These are phyloP conservation scores for Delichon dasypus DNA, from an alignment of 2,797 vertebrate species.

Conservation along the genomic window DNA sequence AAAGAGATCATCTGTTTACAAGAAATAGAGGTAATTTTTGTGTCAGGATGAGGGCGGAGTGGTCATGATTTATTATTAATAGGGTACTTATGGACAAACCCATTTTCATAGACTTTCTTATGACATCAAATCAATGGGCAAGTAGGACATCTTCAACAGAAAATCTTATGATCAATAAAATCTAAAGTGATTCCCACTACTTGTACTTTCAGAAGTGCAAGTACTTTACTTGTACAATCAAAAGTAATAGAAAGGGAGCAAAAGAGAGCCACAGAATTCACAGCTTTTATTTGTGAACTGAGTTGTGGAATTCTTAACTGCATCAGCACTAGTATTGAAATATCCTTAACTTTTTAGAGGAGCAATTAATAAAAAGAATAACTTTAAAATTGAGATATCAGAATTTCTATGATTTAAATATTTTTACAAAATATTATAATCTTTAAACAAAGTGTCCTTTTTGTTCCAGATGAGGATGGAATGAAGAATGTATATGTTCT, in stretches of 20 bases:
- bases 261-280: neutral
- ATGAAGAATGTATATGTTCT: neutral
- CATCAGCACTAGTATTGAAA: neutral
- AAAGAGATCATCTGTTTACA: neutral
- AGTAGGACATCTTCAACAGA: neutral
- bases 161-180: neutral
- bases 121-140: neutral
- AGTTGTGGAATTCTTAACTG: neutral
- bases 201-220: no score
- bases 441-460: rapidly evolving
- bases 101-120: conserved; percentile 1
- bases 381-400: neutral
- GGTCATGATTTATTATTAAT: neutral
- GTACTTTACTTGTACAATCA: neutral
- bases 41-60: neutral
- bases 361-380: neutral
- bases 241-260: neutral
- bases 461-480: neutral
- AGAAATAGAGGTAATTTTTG: neutral
- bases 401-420: neutral
- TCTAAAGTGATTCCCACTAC: neutral
- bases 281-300: neutral
- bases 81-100: neutral
- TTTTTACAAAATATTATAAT: neutral
- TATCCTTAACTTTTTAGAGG: neutral